These are phyloP conservation scores for Lymantria monacha DNA, from an alignment of 2,888 invertebrate genomes.

Conservation along the genomic window DNA sequence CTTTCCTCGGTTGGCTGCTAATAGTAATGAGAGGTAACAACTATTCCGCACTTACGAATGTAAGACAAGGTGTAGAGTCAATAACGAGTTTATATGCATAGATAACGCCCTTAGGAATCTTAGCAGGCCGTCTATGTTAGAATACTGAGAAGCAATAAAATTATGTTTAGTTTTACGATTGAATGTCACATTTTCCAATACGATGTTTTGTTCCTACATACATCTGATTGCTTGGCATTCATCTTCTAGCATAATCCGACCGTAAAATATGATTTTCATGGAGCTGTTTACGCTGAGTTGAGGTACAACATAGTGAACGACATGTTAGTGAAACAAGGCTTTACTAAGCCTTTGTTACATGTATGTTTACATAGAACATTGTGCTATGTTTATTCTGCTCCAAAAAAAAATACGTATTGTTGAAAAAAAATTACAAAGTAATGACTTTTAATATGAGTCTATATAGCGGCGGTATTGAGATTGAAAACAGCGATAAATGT, in stretches of 20 bases:
- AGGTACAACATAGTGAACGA: constrained; percentile 31
- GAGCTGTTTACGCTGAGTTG: constrained; percentile 40
- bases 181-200: constrained; percentile 74
- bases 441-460: too few species aligned
- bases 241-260: constrained; percentile 72
- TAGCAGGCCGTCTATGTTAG: constrained; percentile 49
- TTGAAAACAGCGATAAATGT: too few species aligned
- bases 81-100: constrained; percentile 54
- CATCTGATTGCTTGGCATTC: constrained; percentile 73
- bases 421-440: not conserved
- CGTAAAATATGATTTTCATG: constrained; percentile 66
- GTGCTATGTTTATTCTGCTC: not conserved
- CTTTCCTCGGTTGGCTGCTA: constrained; percentile 51
- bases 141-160: constrained; percentile 70
- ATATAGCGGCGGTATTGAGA: too few species aligned
- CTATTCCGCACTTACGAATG: constrained; percentile 37
- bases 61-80: constrained; percentile 43
- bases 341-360: constrained; percentile 22
- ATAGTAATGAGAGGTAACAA: constrained; percentile 55
- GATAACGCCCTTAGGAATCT: constrained; percentile 51
- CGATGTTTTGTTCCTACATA: constrained; percentile 71
- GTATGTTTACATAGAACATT: constrained; percentile 1
- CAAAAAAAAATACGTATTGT: too few species aligned
- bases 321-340: constrained; percentile 16
- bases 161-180: constrained; percentile 73